Evolutionary conservation across 1,140 invertebrate species (phyloP).

Genomic region (Octopus bimaculoides): DNA sequence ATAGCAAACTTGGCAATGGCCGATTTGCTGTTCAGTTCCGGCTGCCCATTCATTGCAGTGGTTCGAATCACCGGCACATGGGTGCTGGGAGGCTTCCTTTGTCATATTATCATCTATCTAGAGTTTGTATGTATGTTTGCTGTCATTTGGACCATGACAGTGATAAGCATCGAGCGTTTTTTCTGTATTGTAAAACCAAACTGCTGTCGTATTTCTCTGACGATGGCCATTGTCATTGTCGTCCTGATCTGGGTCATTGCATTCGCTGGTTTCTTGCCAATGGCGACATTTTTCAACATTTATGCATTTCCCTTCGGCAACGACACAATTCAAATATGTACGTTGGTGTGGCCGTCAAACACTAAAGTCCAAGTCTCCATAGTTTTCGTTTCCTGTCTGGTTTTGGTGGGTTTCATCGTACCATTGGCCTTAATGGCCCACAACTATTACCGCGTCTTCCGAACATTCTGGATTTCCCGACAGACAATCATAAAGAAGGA

Average conservation of each 20-base stretch:
- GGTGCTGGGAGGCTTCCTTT: constrained; percentile 38
- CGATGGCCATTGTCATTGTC: constrained; percentile 26
- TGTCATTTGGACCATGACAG: constrained; percentile 47
- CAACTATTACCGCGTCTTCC: constrained; percentile 40
- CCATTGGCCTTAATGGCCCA: constrained; percentile 32
- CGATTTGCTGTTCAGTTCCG: constrained; percentile 36
- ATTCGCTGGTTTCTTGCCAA: constrained; percentile 27
- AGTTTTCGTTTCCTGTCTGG: constrained; percentile 27
- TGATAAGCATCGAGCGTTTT: constrained; percentile 46
- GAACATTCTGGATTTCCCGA: constrained; percentile 32
- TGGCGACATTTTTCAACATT: constrained; percentile 37
- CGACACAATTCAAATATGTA: constrained; percentile 32
- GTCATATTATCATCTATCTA: constrained; percentile 32
- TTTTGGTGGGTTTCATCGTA: constrained; percentile 33
- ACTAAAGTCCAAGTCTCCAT: constrained; percentile 22
- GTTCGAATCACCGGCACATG: constrained; percentile 35
- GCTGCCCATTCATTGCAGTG: constrained; percentile 38
- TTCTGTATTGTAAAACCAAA: constrained; percentile 32
- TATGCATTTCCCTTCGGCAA: constrained; percentile 25
- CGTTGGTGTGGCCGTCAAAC: constrained; percentile 38
- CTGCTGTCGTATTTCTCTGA: constrained; percentile 26
- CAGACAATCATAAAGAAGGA: constrained; percentile 15
- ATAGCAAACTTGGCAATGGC: constrained; percentile 44
- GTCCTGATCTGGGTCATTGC: constrained; percentile 35
- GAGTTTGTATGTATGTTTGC: constrained; percentile 38